phyloP scores from a whole-genome alignment of 2,888 invertebrate species.

The Drosophila macrospina region DNA sequence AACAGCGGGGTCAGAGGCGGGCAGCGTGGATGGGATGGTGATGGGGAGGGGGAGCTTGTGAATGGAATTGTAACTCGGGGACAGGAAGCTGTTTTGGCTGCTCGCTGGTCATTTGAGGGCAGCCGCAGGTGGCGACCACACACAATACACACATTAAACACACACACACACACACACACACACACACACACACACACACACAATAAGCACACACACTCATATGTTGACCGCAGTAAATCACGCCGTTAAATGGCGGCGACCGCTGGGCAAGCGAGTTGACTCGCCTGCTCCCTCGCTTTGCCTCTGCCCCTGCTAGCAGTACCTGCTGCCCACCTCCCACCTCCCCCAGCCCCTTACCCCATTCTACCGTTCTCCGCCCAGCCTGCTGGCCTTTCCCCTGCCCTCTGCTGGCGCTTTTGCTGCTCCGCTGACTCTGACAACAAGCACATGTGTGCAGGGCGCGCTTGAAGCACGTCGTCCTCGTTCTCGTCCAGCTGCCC shows the following conservation, averaged over 20 bases:
- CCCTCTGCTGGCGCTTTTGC: conserved; percentile 9
- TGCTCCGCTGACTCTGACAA: conserved; percentile 33
- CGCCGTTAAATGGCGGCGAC: conserved; percentile 77
- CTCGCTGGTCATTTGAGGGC: conserved; percentile 78
- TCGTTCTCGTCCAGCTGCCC: not conserved
- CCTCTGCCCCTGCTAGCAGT: not conserved
- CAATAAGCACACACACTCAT: conserved; percentile 23
- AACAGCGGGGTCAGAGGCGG: not conserved
- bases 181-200: conserved; percentile 26
- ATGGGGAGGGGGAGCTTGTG: not conserved
- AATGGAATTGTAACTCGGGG: conserved; percentile 21
- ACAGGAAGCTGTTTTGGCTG: conserved; percentile 36
- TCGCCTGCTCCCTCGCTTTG: not conserved
- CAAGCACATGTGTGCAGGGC: conserved; percentile 50
- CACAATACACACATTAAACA: conserved; percentile 37
- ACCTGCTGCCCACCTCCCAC: not conserved
- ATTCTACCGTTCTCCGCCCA: too few relatives aligned
- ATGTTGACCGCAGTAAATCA: conserved; percentile 84
- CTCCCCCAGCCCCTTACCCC: too few relatives aligned
- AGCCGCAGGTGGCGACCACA: conserved; percentile 76
- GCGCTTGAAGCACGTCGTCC: conserved; percentile 66
- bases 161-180: conserved; percentile 30
- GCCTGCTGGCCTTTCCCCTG: not conserved
- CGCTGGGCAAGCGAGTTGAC: conserved; percentile 46
- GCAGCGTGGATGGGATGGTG: not conserved